Conservation (phyloP, 2,797 vertebrate genomes). For the Xyrichtys novacula region DNA sequence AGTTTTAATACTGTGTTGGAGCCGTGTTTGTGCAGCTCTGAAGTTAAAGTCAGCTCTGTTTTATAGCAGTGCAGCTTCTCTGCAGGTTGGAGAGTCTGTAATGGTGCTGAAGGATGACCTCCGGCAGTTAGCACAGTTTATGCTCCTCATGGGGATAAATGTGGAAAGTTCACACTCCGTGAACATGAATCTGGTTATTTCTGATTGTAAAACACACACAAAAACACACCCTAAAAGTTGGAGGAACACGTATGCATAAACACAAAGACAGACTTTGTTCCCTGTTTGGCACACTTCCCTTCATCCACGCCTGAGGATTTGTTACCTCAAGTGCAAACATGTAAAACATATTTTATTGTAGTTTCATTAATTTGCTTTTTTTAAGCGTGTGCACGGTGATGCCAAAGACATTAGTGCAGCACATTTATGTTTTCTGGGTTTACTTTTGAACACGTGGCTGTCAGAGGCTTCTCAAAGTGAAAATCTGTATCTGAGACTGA, state of each 20-base stretch:
- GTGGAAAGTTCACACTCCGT: conserved; percentile 42
- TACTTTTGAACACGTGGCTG: conserved; percentile 6
- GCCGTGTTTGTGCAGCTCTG: conserved; percentile 8
- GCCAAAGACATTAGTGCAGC: conserved; percentile 8
- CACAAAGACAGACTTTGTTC: conserved; percentile 67
- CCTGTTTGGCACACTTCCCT: conserved; percentile 36
- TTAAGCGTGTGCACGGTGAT: not conserved
- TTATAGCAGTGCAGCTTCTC: conserved; percentile 16
- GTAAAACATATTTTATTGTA: conserved; percentile 45
- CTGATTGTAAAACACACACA: conserved; percentile 32
- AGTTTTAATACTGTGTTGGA: conserved; percentile 9
- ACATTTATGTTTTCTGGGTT: not conserved
- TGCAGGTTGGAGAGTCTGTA: not conserved
- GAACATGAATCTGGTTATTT: conserved; percentile 46
- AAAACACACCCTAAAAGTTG: not conserved
- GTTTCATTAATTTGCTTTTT: conserved; percentile 15
- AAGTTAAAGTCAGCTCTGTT: conserved; percentile 19
- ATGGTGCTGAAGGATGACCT: conserved; percentile 26
- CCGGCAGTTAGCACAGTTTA: not conserved
- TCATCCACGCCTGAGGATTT: conserved; percentile 28
- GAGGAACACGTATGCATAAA: conserved; percentile 40
- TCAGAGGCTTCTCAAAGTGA: conserved; percentile 11
- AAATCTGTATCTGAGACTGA: conserved; percentile 3
- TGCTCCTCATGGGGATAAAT: conserved; percentile 16
- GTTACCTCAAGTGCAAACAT: conserved; percentile 26